Percentiles rank a stretch among this genome's conserved stretches.
Evolutionary conservation across 53 echinoderm and acorn worm genomes (phyloP).

Genomic region (Holothuria leucospilota): DNA sequence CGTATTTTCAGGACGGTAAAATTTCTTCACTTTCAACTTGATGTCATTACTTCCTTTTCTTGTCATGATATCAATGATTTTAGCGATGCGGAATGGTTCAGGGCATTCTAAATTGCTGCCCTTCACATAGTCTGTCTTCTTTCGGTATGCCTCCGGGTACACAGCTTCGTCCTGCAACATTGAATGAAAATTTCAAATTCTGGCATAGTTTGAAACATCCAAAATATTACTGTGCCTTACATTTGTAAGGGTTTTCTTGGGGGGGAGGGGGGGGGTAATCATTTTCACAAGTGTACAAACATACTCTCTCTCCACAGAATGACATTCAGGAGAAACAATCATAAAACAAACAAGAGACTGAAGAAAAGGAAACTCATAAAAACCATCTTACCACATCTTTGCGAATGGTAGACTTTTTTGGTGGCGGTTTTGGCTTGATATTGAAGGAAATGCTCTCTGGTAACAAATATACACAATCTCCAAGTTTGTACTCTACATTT

Average conservation of each 20-base stretch:
- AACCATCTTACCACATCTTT: conserved; percentile 70
- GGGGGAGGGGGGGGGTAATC: too few relatives aligned
- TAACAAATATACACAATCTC: conserved; percentile 81
- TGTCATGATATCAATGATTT: conserved; percentile 73
- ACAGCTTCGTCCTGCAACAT: conserved; percentile 81
- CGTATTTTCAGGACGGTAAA: conserved; percentile 96
- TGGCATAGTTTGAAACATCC: too few relatives aligned
- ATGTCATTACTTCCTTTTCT: conserved; percentile 71
- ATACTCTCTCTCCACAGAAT: too few relatives aligned
- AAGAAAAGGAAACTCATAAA: background rate
- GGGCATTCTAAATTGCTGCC: conserved; percentile 96
- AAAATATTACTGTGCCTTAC: too few relatives aligned
- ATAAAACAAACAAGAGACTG: too few relatives aligned
- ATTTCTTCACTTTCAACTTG: conserved; percentile 82
- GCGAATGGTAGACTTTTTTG: conserved; percentile 63
- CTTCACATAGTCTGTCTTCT: conserved; percentile 88
- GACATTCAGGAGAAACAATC: too few relatives aligned
- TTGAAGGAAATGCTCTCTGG: conserved; percentile 88
- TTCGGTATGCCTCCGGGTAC: conserved; percentile 91
- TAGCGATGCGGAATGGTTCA: conserved; percentile 90
- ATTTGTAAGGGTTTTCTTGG: too few relatives aligned
- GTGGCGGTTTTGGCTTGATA: conserved; percentile 80
- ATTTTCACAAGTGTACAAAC: too few relatives aligned
- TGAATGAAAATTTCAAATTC: too few relatives aligned
- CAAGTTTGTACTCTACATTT: conserved; percentile 77